Evolutionary conservation across 2,113 vertebrate species (phyloP).

Genomic region (Aplodontia rufa): DNA sequence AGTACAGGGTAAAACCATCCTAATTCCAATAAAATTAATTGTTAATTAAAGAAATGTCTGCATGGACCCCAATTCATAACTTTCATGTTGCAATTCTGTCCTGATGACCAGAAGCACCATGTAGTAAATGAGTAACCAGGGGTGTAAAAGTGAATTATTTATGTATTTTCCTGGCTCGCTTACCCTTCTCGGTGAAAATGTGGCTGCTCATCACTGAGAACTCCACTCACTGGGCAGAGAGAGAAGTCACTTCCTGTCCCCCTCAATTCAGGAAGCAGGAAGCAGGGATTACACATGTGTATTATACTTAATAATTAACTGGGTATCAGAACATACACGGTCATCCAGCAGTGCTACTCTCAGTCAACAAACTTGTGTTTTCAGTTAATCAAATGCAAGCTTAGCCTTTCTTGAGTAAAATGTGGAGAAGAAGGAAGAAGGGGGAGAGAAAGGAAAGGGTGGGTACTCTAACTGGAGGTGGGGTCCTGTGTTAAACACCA

Average conservation of each 20-base stretch:
- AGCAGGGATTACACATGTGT: background rate
- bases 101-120: background rate
- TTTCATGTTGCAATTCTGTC: background rate
- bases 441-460: background rate
- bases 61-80: background rate
- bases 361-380: background rate
- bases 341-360: background rate
- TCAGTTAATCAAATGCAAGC: background rate
- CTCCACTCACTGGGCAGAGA: background rate
- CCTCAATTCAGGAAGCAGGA: background rate
- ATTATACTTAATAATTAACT: conserved; percentile 30
- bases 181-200: background rate
- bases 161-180: background rate
- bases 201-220: background rate
- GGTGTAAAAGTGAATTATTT: background rate
- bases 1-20: background rate
- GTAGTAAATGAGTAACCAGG: conserved; percentile 9
- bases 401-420: background rate
- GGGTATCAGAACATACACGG: background rate
- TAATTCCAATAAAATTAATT: background rate
- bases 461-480: background rate
- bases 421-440: background rate
- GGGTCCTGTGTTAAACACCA: background rate
- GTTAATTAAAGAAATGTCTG: conserved; percentile 48
- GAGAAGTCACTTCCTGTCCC: background rate